These are phyloP conservation scores for Lepidotrigona ventralis DNA, from an alignment of 1,140 invertebrate genomes.

Conservation along the genomic window DNA sequence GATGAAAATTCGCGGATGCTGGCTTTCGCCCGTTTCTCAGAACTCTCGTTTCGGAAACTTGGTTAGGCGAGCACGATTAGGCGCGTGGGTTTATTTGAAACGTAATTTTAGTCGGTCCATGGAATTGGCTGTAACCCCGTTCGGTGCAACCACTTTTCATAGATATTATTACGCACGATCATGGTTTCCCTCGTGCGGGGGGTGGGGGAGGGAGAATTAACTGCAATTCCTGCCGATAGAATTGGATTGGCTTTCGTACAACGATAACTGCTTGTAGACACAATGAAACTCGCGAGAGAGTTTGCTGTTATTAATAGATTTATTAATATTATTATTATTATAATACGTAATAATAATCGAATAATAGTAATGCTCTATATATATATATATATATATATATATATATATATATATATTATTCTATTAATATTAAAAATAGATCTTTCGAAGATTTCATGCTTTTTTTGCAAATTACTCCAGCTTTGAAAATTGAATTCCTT, in stretches of 20 bases:
- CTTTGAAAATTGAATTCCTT: background rate
- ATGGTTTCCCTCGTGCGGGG: background rate
- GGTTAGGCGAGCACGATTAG: background rate
- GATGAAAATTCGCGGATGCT: background rate
- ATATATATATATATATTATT: no score
- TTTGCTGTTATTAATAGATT: no score
- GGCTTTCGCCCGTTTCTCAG: background rate
- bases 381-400: no score
- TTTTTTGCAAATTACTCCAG: no score
- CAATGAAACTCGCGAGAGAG: background rate
- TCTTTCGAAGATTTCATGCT: no score
- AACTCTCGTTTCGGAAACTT: background rate
- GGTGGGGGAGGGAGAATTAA: no score
- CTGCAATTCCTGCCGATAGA: constrained; percentile 4
- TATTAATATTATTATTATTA: no score
- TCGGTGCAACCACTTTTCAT: background rate
- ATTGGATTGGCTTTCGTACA: background rate
- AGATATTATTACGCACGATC: background rate
- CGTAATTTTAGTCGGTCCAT: constrained; percentile 23
- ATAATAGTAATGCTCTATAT: no score
- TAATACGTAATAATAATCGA: no score
- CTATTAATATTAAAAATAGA: no score
- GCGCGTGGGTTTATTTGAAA: background rate
- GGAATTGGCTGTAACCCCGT: constrained; percentile 10
- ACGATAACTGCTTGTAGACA: background rate